These are phyloP conservation scores for Lordiphosa andalusiaca DNA, from an alignment of 2,888 invertebrate genomes.

Conservation along the genomic window DNA sequence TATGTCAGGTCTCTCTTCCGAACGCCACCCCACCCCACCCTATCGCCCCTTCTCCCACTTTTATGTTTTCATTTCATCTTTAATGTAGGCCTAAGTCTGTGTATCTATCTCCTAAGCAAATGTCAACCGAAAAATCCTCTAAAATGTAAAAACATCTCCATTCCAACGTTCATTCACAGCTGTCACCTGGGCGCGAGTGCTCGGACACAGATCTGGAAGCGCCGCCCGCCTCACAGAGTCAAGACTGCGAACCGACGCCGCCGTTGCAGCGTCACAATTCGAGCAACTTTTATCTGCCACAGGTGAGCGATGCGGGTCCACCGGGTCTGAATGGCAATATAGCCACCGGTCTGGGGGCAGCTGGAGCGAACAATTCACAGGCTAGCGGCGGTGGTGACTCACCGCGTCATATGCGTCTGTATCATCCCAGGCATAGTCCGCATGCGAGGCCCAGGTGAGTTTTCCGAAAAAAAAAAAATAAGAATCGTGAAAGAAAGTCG, in stretches of 20 bases:
- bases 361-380: constrained; percentile 23
- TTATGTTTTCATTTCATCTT: constrained; percentile 9
- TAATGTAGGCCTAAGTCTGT: constrained; percentile 43
- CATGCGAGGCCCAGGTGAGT: constrained; percentile 87
- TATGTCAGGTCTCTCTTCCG: constrained; percentile 2
- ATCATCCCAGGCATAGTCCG: constrained; percentile 87
- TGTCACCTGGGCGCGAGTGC: constrained; percentile 91
- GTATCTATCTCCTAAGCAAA: constrained; percentile 22
- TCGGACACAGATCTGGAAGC: constrained; percentile 92
- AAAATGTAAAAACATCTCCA: neutral
- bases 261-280: constrained; percentile 92
- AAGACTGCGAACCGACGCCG: constrained; percentile 96
- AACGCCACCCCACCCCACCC: constrained; percentile 7
- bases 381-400: constrained; percentile 80
- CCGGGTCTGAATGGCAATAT: constrained; percentile 65
- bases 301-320: constrained; percentile 80
- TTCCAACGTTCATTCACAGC: constrained; percentile 80
- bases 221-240: constrained; percentile 94
- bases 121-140: too few relatives aligned
- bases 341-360: constrained; percentile 51
- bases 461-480: neutral
- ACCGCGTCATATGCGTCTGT: constrained; percentile 81
- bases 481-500: too few relatives aligned
- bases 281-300: constrained; percentile 92
- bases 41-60: constrained; percentile 3